A percentile compares a stretch with the other conserved stretches of the same genome.
These are phyloP conservation scores for Amazona ochrocephala DNA, from an alignment of 2,797 vertebrate genomes.

Conservation along the genomic window DNA sequence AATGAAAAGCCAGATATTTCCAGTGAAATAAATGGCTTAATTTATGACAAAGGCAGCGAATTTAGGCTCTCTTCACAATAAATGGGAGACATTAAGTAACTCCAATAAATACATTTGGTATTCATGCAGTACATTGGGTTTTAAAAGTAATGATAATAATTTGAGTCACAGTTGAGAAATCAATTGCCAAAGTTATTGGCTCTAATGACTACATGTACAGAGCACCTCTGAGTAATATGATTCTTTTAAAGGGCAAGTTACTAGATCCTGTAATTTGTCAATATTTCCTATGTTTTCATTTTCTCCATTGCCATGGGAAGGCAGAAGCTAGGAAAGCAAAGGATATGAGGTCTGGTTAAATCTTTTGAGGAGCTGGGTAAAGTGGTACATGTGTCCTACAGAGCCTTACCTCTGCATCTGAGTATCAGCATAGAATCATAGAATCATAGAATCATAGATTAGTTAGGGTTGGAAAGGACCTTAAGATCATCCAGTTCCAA, in stretches of 20 bases:
- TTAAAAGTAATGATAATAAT: neutral
- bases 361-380: neutral
- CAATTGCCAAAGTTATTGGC: neutral
- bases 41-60: neutral
- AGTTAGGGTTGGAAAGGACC: too few relatives aligned
- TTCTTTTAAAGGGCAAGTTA: neutral
- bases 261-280: neutral
- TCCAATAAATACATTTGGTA: neutral
- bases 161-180: neutral
- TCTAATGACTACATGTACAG: neutral
- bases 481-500: too few relatives aligned
- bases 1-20: neutral
- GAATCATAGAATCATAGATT: too few relatives aligned
- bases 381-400: neutral
- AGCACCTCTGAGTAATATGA: neutral
- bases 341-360: neutral
- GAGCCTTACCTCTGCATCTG: neutral
- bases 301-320: neutral
- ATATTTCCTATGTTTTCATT: neutral
- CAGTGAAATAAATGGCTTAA: neutral
- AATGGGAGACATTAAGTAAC: neutral
- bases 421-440: rapidly evolving
- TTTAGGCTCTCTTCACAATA: neutral
- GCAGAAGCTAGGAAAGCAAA: neutral
- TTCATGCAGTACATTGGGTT: neutral